Evolutionary conservation across 2,113 vertebrate species (phyloP).

Genomic region (Diphyllodes magnificus): DNA sequence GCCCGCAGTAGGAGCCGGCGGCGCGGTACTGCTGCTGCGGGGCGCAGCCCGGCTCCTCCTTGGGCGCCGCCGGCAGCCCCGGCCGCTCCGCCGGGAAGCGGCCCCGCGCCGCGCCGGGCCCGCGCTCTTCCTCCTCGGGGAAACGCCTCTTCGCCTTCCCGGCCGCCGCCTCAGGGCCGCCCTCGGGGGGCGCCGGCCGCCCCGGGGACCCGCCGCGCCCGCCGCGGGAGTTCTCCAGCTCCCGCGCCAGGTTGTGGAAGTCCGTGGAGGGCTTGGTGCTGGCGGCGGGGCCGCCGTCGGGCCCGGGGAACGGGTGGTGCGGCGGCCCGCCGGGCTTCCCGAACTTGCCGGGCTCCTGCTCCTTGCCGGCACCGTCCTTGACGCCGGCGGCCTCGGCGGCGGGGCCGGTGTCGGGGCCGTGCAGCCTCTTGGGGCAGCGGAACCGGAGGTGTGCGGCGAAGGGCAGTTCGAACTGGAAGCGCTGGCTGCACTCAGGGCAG

Average conservation of each 20-base stretch:
- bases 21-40: conserved; percentile 86
- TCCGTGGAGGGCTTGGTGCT: conserved; percentile 86
- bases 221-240: conserved; percentile 83
- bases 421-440: conserved; percentile 91
- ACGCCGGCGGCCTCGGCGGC: conserved; percentile 68
- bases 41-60: conserved; percentile 85
- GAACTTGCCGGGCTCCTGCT: conserved; percentile 61
- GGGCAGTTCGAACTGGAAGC: conserved; percentile 96
- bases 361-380: conserved; percentile 68
- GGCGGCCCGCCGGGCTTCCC: conserved; percentile 33
- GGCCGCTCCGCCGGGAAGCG: not conserved
- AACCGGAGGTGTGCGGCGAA: conserved; percentile 91
- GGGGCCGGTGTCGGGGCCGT: conserved; percentile 69
- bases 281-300: conserved; percentile 36
- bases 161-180: not conserved
- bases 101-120: not conserved
- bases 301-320: conserved; percentile 33
- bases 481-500: conserved; percentile 92
- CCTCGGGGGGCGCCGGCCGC: not conserved
- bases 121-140: conserved; percentile 56
- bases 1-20: conserved; percentile 80
- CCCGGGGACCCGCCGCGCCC: conserved; percentile 18
- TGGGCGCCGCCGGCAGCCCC: conserved; percentile 68
- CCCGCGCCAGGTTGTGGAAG: conserved; percentile 93
- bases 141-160: conserved; percentile 80